Percentiles rank a stretch among this genome's conserved stretches.
Conservation (phyloP, 1,140 invertebrate genomes). For the Harpegnathos saltator region DNA sequence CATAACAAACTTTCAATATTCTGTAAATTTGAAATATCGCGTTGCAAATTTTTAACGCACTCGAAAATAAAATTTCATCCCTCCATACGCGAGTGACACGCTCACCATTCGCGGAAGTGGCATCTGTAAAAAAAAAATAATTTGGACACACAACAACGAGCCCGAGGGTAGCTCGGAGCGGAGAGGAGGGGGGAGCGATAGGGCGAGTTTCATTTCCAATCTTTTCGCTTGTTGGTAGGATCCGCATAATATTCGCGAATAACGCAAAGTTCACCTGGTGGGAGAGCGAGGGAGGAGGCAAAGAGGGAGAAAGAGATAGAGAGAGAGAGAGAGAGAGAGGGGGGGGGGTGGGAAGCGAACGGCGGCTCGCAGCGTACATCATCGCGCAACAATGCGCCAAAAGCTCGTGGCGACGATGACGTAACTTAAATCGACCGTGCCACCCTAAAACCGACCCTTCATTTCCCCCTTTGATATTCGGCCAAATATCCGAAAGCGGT, state of each 20-base stretch:
- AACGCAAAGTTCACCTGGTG: neutral
- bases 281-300: neutral
- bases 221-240: neutral
- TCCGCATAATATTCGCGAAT: conserved; percentile 16
- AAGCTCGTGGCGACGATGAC: conserved; percentile 30
- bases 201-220: neutral
- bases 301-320: neutral
- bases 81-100: neutral
- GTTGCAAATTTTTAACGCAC: neutral
- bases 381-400: conserved; percentile 43
- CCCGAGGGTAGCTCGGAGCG: neutral
- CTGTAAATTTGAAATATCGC: conserved; percentile 23
- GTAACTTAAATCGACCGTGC: conserved; percentile 57
- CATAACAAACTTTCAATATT: neutral
- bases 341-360: no score
- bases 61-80: neutral
- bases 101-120: neutral
- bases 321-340: neutral
- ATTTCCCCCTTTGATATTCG: conserved; percentile 52
- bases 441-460: conserved; percentile 47
- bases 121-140: neutral
- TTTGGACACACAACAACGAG: neutral
- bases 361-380: conserved; percentile 22
- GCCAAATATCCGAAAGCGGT: conserved; percentile 42
- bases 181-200: neutral